Evolutionary conservation across 2,113 vertebrate species (phyloP).

Genomic region (Sus scrofa): DNA sequence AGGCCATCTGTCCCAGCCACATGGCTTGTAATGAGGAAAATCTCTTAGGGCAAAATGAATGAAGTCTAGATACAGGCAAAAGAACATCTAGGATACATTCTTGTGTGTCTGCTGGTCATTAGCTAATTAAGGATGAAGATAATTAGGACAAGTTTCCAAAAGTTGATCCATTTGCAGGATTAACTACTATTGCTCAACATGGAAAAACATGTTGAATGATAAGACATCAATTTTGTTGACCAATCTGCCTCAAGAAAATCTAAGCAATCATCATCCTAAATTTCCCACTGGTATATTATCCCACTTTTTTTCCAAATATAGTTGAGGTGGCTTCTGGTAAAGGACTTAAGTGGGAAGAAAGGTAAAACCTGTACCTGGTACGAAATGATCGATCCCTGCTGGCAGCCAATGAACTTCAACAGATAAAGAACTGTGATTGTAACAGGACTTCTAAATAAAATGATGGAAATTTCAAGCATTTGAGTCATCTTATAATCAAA

Average conservation of each 20-base stretch:
- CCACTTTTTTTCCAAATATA: not conserved
- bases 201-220: conserved; percentile 18
- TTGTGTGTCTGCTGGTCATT: conserved; percentile 70
- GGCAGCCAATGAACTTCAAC: not conserved
- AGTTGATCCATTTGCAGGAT: conserved; percentile 41
- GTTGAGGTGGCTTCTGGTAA: conserved; percentile 44
- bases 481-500: not conserved
- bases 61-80: conserved; percentile 58
- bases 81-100: conserved; percentile 48
- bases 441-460: not conserved
- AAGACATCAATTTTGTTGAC: conserved; percentile 28
- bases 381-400: not conserved
- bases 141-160: conserved; percentile 68
- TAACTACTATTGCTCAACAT: conserved; percentile 19
- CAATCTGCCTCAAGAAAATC: conserved; percentile 43
- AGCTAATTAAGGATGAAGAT: conserved; percentile 69
- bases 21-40: conserved; percentile 72
- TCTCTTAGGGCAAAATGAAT: conserved; percentile 72
- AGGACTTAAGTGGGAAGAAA: not conserved
- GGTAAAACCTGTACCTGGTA: not conserved
- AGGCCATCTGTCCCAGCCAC: conserved; percentile 75
- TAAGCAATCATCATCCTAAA: not conserved
- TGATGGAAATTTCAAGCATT: not conserved
- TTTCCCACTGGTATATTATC: not conserved
- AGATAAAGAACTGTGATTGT: not conserved